Percentiles rank a stretch among this genome's conserved stretches.
Evolutionary conservation across 2,888 invertebrate species (phyloP).

Genomic region (Onthophagus sagittarius): DNA sequence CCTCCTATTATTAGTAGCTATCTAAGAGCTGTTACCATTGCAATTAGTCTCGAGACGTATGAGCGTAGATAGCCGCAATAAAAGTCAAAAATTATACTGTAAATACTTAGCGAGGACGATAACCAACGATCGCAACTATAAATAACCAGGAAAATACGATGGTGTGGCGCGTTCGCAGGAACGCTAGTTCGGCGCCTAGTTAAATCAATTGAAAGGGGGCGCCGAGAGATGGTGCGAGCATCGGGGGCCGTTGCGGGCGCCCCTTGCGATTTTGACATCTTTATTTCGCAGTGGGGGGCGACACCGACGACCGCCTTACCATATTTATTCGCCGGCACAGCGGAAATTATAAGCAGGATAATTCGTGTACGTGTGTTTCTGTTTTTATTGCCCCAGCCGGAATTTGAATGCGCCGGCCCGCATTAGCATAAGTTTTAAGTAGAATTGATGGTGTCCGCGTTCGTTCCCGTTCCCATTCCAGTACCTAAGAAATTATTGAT

Average conservation of each 20-base stretch:
- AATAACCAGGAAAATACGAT: slow-evolving; percentile 8
- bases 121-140: neutral
- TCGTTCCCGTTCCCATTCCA: neutral
- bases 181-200: slow-evolving; percentile 14
- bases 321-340: slow-evolving; percentile 18
- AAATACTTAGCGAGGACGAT: neutral
- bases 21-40: neutral
- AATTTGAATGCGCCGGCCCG: slow-evolving; percentile 2
- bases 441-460: neutral
- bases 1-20: neutral
- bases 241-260: slow-evolving; percentile 3
- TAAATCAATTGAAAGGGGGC: slow-evolving; percentile 17
- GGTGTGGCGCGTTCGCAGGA: neutral
- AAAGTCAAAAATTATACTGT: neutral
- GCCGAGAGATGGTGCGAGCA: neutral
- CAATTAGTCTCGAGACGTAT: neutral
- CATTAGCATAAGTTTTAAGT: slow-evolving; percentile 13
- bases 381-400: neutral
- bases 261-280: slow-evolving; percentile 26
- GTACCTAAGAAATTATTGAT: slow-evolving; percentile 8
- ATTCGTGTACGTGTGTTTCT: slow-evolving; percentile 1
- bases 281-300: slow-evolving; percentile 27
- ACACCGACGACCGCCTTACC: slow-evolving; percentile 24
- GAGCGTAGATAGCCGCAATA: neutral
- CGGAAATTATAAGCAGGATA: slow-evolving; percentile 9